phyloP scores from a whole-genome alignment of 1,140 invertebrate species.

The Microvelia longipes region DNA sequence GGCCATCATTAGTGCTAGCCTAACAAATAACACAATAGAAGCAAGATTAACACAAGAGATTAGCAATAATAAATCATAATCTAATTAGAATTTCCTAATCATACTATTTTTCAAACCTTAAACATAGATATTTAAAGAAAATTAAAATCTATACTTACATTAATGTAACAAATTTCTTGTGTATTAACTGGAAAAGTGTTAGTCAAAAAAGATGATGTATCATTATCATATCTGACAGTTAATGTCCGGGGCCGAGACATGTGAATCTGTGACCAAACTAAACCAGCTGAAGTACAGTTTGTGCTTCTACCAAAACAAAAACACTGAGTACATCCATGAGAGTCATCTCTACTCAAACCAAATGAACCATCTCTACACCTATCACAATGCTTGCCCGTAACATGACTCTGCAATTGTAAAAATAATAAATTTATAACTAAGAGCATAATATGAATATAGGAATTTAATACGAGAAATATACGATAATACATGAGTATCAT shows the following conservation, averaged over 20 bases:
- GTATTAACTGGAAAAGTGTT: constrained; percentile 30
- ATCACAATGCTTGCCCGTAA: constrained; percentile 65
- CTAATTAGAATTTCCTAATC: too few species aligned
- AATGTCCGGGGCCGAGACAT: constrained; percentile 40
- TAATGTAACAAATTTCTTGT: constrained; percentile 34
- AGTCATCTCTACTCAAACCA: constrained; percentile 51
- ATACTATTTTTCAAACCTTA: too few species aligned
- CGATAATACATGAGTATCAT: too few species aligned
- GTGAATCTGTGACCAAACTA: constrained; percentile 58
- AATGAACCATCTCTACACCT: constrained; percentile 70
- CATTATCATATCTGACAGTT: constrained; percentile 34
- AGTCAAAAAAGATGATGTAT: constrained; percentile 19
- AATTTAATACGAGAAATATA: too few species aligned
- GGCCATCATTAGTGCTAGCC: too few species aligned
- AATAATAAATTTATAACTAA: constrained; percentile 9
- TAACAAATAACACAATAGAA: too few species aligned
- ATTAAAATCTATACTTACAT: too few species aligned
- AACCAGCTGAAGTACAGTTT: constrained; percentile 56
- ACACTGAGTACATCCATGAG: constrained; percentile 62
- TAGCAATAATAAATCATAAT: too few species aligned
- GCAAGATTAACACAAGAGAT: too few species aligned
- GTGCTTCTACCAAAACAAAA: constrained; percentile 75
- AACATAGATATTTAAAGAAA: too few species aligned
- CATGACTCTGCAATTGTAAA: constrained; percentile 49
- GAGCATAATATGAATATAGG: too few species aligned